Evolutionary conservation across 1,140 invertebrate genomes (phyloP), one percentile per base, ranked within the genome.

Genomic region (Dendroctonus ponderosae): DNA sequence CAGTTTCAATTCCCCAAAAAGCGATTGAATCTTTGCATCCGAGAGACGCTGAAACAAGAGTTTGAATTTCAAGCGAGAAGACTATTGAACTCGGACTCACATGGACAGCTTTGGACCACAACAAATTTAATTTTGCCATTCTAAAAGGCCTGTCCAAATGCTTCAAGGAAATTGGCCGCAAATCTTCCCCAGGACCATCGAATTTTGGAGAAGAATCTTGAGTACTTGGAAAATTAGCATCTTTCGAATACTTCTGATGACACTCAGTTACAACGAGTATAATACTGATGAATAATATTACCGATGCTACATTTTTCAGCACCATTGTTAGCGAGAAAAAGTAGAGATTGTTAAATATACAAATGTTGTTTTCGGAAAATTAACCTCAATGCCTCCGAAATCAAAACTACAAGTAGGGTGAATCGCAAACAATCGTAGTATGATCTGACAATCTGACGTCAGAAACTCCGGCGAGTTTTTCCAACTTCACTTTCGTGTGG

Each of bases 1-100:
- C 49, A 95, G 85, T 81, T 92, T 93, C 0, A 97, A 78, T 76
- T 96, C 94, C 75, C 90, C 91, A 71, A 90, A 93, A 11, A 97
- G 76, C 0, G 91, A 91, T 72, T 92, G 92, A 6, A 97, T 78
- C 78, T 95, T 96, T 6, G 86, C 81, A 72, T 93, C 90, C 7
- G 91, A 87, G 37, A 97, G 78, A 70, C 90, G 84, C 93, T 96
- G 5, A 39, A 46, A 11, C 44, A 46, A 46, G 9, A 46, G 9
- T 9, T 46, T 46, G 12, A 39, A 53, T 39, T 5, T 56, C 38
- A 37, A n/a, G 0, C 9, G 15, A 38, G 42, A 40, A 72, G 5
- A 40, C 5, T 40, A 39, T 39, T 38, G 37, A 56, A 56, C 9
- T 5, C n/a, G 37, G 8, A 26, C 75, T 70, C 72, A 77, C 76